Evolutionary conservation across 2,113 vertebrate genomes (phyloP).

Genomic region (Otis tarda): DNA sequence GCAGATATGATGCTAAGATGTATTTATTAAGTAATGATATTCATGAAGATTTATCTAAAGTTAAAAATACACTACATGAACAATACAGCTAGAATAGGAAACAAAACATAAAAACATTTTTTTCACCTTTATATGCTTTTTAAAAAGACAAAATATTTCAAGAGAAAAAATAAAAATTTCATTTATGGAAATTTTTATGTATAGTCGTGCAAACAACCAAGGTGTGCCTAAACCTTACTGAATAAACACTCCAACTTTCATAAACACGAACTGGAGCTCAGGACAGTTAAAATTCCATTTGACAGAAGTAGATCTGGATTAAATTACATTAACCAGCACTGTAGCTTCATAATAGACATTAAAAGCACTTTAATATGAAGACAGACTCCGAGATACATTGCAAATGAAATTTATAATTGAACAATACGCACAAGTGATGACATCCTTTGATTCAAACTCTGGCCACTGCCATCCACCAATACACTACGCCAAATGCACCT

Average conservation of each 20-base stretch:
- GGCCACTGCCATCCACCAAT: neutral
- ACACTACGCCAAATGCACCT: neutral
- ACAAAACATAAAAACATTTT: neutral
- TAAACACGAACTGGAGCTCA: neutral
- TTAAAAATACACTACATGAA: neutral
- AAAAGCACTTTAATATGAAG: neutral
- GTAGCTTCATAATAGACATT: neutral
- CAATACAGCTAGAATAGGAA: neutral
- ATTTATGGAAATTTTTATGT: neutral
- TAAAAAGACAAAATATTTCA: neutral
- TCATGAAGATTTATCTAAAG: neutral
- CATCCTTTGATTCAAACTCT: neutral
- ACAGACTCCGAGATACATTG: neutral
- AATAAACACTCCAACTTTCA: neutral
- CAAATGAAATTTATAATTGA: slow-evolving; percentile 26
- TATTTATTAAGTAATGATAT: neutral
- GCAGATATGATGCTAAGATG: neutral
- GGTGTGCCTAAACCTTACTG: neutral
- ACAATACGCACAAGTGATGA: neutral
- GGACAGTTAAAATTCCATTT: neutral
- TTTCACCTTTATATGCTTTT: neutral
- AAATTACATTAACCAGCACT: slow-evolving; percentile 1
- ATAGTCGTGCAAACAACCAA: neutral
- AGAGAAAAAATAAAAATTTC: neutral
- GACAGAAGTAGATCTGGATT: neutral